A percentile compares a stretch with the other conserved stretches of the same genome.
These are phyloP conservation scores for Enoplosus armatus DNA, from an alignment of 2,797 vertebrate species.

Conservation along the genomic window DNA sequence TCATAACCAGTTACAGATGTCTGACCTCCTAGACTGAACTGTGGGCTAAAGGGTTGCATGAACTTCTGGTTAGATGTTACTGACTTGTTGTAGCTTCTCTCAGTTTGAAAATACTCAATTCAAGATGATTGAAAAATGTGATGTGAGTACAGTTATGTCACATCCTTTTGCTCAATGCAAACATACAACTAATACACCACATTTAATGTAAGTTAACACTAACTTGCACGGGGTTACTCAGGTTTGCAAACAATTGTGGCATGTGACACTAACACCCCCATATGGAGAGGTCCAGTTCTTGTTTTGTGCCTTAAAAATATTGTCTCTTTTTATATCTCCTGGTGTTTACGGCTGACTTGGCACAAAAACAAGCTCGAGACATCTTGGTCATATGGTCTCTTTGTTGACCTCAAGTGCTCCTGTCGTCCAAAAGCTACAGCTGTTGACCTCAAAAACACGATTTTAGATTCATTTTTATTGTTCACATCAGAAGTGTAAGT, in stretches of 20 bases:
- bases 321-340: not conserved
- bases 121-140: not conserved
- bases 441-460: not conserved
- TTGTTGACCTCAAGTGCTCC: conserved; percentile 8
- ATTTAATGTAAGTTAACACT: not conserved
- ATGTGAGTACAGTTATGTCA: not conserved
- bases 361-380: not conserved
- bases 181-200: not conserved
- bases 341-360: conserved; percentile 3
- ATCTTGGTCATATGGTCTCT: conserved; percentile 2
- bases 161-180: not conserved
- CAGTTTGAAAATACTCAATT: not conserved
- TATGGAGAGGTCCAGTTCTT: not conserved
- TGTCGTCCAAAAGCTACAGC: not conserved
- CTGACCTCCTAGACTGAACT: not conserved
- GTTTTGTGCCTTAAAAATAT: not conserved
- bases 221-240: not conserved
- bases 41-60: not conserved
- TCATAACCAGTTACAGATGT: not conserved
- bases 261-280: not conserved
- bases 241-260: not conserved
- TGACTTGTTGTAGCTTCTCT: not conserved
- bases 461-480: not conserved
- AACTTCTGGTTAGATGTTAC: not conserved
- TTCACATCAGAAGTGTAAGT: not conserved